Conservation (phyloP, 1,140 invertebrate genomes). For the Paraescarpia echinospica region DNA sequence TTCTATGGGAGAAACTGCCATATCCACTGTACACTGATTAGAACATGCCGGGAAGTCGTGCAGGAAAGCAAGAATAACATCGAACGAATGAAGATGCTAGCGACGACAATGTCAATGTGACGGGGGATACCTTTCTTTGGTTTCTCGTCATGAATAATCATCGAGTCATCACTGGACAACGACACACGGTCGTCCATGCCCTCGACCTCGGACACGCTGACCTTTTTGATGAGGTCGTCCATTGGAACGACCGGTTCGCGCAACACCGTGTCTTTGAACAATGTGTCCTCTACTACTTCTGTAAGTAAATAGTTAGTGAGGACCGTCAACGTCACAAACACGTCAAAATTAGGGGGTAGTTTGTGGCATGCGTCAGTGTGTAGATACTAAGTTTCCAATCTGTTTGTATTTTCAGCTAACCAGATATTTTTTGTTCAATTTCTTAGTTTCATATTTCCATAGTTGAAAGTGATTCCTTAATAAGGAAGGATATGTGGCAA, state of each 20-base stretch:
- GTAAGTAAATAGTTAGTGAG: background rate
- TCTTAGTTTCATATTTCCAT: too few relatives aligned
- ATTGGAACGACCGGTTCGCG: conserved; percentile 7
- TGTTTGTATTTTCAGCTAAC: background rate
- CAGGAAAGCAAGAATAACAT: conserved; percentile 1
- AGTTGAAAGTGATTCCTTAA: too few relatives aligned
- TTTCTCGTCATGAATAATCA: conserved; percentile 32
- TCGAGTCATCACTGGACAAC: conserved; percentile 10
- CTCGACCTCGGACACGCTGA: background rate
- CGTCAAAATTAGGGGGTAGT: background rate
- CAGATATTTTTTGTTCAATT: background rate
- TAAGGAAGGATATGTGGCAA: background rate
- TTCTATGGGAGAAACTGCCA: background rate
- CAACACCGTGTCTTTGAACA: background rate
- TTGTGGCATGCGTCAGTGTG: background rate
- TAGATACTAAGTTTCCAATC: background rate
- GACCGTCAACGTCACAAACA: background rate
- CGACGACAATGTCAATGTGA: conserved; percentile 21
- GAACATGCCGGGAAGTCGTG: background rate
- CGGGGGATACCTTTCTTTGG: conserved; percentile 48
- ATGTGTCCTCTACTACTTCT: background rate
- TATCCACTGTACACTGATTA: background rate
- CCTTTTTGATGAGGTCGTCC: conserved; percentile 19
- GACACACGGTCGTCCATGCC: conserved; percentile 21
- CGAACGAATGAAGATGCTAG: background rate